Percentiles rank a stretch among this genome's conserved stretches.
Evolutionary conservation across 2,113 vertebrate genomes (phyloP).

Genomic region (Pseudopipra pipra): DNA sequence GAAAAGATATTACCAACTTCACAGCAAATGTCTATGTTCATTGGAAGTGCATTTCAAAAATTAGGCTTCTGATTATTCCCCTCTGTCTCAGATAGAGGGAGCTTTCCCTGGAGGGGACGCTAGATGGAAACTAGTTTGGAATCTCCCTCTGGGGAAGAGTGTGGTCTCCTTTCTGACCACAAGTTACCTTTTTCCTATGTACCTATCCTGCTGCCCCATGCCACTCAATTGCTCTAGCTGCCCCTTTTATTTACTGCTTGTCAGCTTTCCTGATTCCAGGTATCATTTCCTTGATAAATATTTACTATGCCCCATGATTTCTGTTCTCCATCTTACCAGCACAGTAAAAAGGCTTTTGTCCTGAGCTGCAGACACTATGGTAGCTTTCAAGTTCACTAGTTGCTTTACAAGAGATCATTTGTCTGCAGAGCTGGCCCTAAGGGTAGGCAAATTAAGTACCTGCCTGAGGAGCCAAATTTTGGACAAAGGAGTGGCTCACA

Average conservation of each 20-base stretch:
- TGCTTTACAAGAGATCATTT: not conserved
- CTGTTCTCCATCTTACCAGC: not conserved
- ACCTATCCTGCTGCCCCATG: not conserved
- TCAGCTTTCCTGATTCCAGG: not conserved
- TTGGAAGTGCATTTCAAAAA: not conserved
- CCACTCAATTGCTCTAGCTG: rapidly evolving
- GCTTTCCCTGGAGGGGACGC: not conserved
- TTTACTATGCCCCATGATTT: not conserved
- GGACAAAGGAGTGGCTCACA: not conserved
- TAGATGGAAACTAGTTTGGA: not conserved
- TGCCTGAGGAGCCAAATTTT: not conserved
- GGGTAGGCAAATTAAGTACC: not conserved
- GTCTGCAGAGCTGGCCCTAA: not conserved
- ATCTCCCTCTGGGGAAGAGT: not conserved
- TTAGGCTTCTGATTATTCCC: not conserved
- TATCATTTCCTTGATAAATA: not conserved
- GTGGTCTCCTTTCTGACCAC: not conserved
- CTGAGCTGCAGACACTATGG: not conserved
- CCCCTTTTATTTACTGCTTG: not conserved
- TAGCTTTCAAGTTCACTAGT: not conserved
- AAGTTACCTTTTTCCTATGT: not conserved
- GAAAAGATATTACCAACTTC: not conserved
- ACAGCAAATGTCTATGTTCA: not conserved
- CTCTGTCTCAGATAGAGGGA: not conserved
- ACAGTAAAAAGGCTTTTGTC: not conserved